Evolutionary conservation across 2,888 invertebrate species (phyloP), one percentile per base, ranked within the genome.

Genomic region (Silvanus unidentatus): DNA sequence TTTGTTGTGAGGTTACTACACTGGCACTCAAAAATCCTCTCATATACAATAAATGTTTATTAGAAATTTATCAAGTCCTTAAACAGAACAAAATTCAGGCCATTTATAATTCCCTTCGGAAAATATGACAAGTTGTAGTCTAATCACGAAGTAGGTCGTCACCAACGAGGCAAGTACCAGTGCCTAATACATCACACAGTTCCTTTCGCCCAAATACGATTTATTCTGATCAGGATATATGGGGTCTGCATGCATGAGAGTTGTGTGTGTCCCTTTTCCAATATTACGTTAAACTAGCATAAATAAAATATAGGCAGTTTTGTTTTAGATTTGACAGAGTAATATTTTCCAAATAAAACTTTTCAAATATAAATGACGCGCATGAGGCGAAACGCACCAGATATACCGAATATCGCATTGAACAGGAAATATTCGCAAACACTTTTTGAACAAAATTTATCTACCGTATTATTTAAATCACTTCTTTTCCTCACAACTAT

Each of bases 301-400:
- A 63, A 59, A 64, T 65, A 64, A 65, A 64, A 62, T 65, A 66
- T 63, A 50, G 63, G 60, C 58, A 16, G 32, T 58, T 62, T 63
- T 63, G 64, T 64, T 63, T 65, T 64, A 64, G 63, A 63, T 60
- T 56, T 62, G 66, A 65, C 66, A 63, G 64, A 37, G 15, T 15
- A 37, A 15, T 65, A 65, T 65, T 60, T 66, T 61, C 55, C 62
- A 56, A 63, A 68, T 68, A 64, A 68, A 68, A 64, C 52, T 69
- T 67, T n/a, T 65, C 60, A 64, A 65, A 68, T 65, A 65, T 63
- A 66, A 69, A 69, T 68, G 68, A 63, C 46, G 60, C 68, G 65
- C 67, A 58, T 32, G n/a, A 53, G 50, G 55, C 55, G 55, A 60
- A 55, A 56, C 58, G 47, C 50, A 53, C 40, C 47, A 42, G 10